Evolutionary conservation across 2,113 vertebrate species (phyloP).

Genomic region (Zootoca vivipara): DNA sequence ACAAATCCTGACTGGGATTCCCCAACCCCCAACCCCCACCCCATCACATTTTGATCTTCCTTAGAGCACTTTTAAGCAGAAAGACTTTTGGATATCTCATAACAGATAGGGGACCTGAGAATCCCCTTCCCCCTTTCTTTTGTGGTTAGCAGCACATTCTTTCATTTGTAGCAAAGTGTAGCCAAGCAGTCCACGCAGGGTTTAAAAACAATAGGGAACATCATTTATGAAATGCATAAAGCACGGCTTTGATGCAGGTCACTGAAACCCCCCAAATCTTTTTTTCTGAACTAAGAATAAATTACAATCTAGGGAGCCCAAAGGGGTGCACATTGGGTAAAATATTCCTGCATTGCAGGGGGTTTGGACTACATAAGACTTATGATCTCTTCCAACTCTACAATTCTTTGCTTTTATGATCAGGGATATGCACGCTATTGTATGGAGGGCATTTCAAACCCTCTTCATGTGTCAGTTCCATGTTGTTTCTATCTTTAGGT

Average conservation of each 20-base stretch:
- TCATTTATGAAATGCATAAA: slow-evolving; percentile 64
- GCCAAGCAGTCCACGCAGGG: slow-evolving; percentile 32
- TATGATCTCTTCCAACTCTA: no score
- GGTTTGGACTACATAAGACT: no score
- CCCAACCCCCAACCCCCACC: slow-evolving; percentile 5
- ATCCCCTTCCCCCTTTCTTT: slow-evolving; percentile 33
- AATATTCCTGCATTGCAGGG: no score
- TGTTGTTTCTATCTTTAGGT: no score
- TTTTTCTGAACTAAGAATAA: slow-evolving; percentile 48
- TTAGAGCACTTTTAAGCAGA: slow-evolving; percentile 52
- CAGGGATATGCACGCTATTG: no score
- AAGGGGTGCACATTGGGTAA: no score
- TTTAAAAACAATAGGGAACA: slow-evolving; percentile 51
- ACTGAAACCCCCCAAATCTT: slow-evolving; percentile 23
- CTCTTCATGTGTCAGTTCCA: no score
- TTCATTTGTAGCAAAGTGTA: slow-evolving; percentile 53
- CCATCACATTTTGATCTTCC: slow-evolving; percentile 67
- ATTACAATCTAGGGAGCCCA: no score
- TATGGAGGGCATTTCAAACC: no score
- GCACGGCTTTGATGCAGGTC: slow-evolving; percentile 32
- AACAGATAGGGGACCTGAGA: slow-evolving; percentile 24
- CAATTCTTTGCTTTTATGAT: no score
- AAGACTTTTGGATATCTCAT: slow-evolving; percentile 49
- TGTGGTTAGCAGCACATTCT: not conserved
- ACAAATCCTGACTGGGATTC: slow-evolving; percentile 62